These are phyloP conservation scores for Epicauta chinensis DNA, from an alignment of 1,140 invertebrate genomes.

Conservation along the genomic window DNA sequence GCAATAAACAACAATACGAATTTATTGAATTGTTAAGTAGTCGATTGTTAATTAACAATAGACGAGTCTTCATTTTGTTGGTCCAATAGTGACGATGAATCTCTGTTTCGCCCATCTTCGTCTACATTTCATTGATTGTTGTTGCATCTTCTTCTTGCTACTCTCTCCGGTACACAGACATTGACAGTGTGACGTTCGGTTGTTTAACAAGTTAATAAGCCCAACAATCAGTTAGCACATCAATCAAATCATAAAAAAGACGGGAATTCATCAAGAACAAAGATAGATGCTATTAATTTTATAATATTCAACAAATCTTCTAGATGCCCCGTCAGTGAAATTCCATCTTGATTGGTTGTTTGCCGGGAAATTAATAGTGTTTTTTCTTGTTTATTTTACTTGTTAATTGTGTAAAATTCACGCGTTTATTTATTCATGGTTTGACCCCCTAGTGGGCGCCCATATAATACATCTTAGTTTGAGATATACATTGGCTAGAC, in stretches of 20 bases:
- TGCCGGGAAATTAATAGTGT: constrained; percentile 40
- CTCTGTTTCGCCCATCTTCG: no score
- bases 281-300: not conserved
- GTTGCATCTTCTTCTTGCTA: no score
- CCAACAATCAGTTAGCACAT: constrained; percentile 40
- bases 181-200: constrained; percentile 19
- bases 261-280: not conserved
- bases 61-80: no score
- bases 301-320: not conserved
- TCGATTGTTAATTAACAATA: no score
- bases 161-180: no score
- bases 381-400: constrained; percentile 41
- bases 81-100: no score
- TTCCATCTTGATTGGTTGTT: constrained; percentile 41
- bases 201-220: constrained; percentile 42
- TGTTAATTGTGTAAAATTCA: constrained; percentile 45
- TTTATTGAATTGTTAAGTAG: no score
- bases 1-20: no score
- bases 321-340: constrained; percentile 31
- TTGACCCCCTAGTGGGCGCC: constrained; percentile 34
- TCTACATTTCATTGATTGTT: no score
- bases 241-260: constrained; percentile 29
- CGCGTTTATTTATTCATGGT: constrained; percentile 44
- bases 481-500: no score
- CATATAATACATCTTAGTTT: constrained; percentile 38